A percentile compares a stretch with the other conserved stretches of the same genome.
These are phyloP conservation scores for Xestia xanthographa DNA, from an alignment of 2,888 invertebrate species.

Conservation along the genomic window DNA sequence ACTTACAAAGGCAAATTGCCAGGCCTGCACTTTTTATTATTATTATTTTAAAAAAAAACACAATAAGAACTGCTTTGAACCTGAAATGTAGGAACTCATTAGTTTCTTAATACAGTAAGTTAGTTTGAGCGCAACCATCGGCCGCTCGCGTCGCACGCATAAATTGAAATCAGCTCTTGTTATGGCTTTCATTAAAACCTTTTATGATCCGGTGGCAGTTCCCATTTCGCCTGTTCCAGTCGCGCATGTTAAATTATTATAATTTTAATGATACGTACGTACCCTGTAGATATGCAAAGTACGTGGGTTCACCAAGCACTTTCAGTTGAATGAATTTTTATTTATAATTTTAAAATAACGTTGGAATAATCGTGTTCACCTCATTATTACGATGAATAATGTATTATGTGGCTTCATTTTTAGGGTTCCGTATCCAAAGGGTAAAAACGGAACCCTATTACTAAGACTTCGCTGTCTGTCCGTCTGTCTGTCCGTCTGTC, in stretches of 20 bases:
- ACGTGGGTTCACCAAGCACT: conserved; percentile 49
- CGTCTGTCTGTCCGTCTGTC: no score
- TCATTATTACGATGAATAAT: conserved; percentile 61
- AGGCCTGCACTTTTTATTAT: conserved; percentile 3
- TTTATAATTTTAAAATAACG: conserved; percentile 59
- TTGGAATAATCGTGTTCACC: conserved; percentile 45
- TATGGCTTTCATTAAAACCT: conserved; percentile 79
- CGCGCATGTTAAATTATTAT: conserved; percentile 75
- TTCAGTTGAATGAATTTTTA: conserved; percentile 57
- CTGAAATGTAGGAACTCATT: conserved; percentile 68
- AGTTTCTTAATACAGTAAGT: conserved; percentile 73
- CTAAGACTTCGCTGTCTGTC: no score
- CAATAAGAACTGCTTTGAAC: conserved; percentile 35
- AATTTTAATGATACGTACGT: conserved; percentile 68
- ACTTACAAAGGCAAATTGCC: background rate
- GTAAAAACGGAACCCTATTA: no score
- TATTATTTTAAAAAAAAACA: conserved; percentile 13
- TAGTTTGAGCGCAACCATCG: conserved; percentile 66
- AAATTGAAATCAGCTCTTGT: conserved; percentile 79
- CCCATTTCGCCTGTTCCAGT: conserved; percentile 71
- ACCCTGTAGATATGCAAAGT: conserved; percentile 54
- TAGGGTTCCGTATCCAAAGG: no score
- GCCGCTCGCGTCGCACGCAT: conserved; percentile 65
- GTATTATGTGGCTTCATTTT: conserved; percentile 43
- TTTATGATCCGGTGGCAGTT: conserved; percentile 76